A percentile compares a stretch with the other conserved stretches of the same genome.
These are phyloP conservation scores for Meganola albula DNA, from an alignment of 2,888 invertebrate species.

Conservation along the genomic window DNA sequence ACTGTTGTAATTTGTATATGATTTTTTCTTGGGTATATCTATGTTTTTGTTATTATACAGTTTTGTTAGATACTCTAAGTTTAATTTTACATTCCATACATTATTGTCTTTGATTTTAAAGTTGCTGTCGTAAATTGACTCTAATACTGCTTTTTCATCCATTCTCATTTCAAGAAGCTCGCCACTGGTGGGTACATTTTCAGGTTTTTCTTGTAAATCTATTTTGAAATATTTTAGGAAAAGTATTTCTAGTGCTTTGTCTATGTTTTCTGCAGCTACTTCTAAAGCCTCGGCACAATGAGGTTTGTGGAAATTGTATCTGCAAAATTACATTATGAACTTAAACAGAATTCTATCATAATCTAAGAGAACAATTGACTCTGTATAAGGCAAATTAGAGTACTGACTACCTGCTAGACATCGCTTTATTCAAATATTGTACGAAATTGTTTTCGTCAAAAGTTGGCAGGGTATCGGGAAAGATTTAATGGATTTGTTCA, in stretches of 20 bases:
- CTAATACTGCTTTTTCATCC: slow-evolving; percentile 85
- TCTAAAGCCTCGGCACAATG: slow-evolving; percentile 87
- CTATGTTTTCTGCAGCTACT: slow-evolving; percentile 81
- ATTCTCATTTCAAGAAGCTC: slow-evolving; percentile 81
- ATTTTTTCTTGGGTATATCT: slow-evolving; percentile 59
- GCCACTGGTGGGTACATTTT: slow-evolving; percentile 59
- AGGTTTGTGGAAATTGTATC: slow-evolving; percentile 84
- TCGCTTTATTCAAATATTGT: too few relatives aligned
- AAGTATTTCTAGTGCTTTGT: slow-evolving; percentile 82
- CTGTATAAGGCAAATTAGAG: too few relatives aligned
- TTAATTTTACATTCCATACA: slow-evolving; percentile 84
- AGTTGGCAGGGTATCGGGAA: too few relatives aligned
- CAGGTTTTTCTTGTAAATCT: slow-evolving; percentile 50
- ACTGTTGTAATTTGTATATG: slow-evolving; percentile 54
- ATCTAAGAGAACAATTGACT: too few relatives aligned
- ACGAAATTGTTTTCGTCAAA: too few relatives aligned
- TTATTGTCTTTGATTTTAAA: slow-evolving; percentile 84
- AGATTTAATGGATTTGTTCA: too few relatives aligned
- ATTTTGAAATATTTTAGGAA: slow-evolving; percentile 83
- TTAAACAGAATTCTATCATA: too few relatives aligned
- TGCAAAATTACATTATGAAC: slow-evolving; percentile 48
- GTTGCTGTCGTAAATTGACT: slow-evolving; percentile 85
- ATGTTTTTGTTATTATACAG: slow-evolving; percentile 72
- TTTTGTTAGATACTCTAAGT: slow-evolving; percentile 81
- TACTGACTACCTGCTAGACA: too few relatives aligned